Conservation (phyloP, 2,797 vertebrate genomes). For the Philypnodon macrostomus region DNA sequence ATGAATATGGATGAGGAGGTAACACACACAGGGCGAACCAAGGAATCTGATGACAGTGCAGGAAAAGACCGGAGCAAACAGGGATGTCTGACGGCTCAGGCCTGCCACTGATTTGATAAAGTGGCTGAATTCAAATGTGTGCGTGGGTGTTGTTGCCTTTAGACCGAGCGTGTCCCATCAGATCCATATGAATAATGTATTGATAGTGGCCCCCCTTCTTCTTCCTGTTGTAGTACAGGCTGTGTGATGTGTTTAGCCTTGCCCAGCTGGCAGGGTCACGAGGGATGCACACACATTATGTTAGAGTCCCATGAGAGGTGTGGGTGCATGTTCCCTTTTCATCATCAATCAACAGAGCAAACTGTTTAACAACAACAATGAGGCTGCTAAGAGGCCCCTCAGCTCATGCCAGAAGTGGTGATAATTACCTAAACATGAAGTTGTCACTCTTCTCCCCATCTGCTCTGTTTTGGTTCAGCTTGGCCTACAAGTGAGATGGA, state of each 20-base stretch:
- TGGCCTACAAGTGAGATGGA: slow-evolving; percentile 71
- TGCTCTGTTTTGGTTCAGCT: slow-evolving; percentile 66
- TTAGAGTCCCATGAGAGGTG: slow-evolving; percentile 68
- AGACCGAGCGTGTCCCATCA: slow-evolving; percentile 52
- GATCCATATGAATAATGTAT: slow-evolving; percentile 76
- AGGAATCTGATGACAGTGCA: slow-evolving; percentile 74
- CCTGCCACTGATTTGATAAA: slow-evolving; percentile 69
- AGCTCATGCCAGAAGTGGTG: slow-evolving; percentile 70
- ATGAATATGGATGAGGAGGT: slow-evolving; percentile 69
- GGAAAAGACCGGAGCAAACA: slow-evolving; percentile 57
- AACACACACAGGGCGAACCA: slow-evolving; percentile 53
- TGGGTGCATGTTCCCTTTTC: slow-evolving; percentile 73
- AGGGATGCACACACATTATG: slow-evolving; percentile 72
- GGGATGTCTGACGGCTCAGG: slow-evolving; percentile 59
- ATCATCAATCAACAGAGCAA: slow-evolving; percentile 76
- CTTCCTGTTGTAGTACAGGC: slow-evolving; percentile 42
- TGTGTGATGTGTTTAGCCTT: slow-evolving; percentile 61
- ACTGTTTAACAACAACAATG: slow-evolving; percentile 78
- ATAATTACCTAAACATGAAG: slow-evolving; percentile 80
- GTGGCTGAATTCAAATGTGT: slow-evolving; percentile 55
- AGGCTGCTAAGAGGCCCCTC: slow-evolving; percentile 65
- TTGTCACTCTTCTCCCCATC: slow-evolving; percentile 67
- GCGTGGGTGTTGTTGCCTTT: slow-evolving; percentile 19
- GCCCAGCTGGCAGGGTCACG: slow-evolving; percentile 74
- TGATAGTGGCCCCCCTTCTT: slow-evolving; percentile 50